These are phyloP conservation scores for Rhipidura dahli DNA, from an alignment of 2,113 vertebrate genomes.

Conservation along the genomic window DNA sequence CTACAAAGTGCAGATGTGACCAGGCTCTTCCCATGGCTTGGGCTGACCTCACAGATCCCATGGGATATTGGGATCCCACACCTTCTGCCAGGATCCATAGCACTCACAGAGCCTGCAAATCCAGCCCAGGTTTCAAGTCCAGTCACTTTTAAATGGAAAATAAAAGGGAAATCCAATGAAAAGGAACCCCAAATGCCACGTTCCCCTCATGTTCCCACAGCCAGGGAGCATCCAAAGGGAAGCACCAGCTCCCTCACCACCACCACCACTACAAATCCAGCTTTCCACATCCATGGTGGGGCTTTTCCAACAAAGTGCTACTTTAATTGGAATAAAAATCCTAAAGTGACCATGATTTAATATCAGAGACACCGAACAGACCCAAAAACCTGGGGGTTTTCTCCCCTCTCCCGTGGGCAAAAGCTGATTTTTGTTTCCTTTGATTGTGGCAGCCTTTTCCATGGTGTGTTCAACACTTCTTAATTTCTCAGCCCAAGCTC, in stretches of 20 bases:
- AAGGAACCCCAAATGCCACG: not conserved
- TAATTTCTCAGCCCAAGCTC: constrained; percentile 21
- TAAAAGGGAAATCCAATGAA: not conserved
- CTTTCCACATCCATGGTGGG: not conserved
- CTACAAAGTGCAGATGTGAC: not conserved
- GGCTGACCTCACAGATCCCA: not conserved
- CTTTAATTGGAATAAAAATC: constrained; percentile 23
- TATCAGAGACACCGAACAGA: not conserved
- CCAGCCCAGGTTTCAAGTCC: not conserved
- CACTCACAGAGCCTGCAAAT: not conserved
- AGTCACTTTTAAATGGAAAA: not conserved
- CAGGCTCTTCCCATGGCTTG: not conserved
- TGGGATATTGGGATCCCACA: not conserved
- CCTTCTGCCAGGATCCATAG: not conserved
- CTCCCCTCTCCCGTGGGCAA: not conserved
- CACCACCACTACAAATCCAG: not conserved
- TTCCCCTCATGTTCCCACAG: not conserved
- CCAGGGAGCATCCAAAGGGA: not conserved
- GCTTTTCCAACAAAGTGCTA: not conserved
- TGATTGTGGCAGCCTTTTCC: not conserved
- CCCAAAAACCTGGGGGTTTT: not conserved
- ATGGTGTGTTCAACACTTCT: not conserved
- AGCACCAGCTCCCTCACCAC: not conserved
- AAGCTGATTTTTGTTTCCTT: not conserved
- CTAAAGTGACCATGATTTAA: constrained; percentile 8